A percentile compares a stretch with the other conserved stretches of the same genome.
phyloP scores from a whole-genome alignment of 2,797 vertebrate species.

The Acanthurus leucopareius region DNA sequence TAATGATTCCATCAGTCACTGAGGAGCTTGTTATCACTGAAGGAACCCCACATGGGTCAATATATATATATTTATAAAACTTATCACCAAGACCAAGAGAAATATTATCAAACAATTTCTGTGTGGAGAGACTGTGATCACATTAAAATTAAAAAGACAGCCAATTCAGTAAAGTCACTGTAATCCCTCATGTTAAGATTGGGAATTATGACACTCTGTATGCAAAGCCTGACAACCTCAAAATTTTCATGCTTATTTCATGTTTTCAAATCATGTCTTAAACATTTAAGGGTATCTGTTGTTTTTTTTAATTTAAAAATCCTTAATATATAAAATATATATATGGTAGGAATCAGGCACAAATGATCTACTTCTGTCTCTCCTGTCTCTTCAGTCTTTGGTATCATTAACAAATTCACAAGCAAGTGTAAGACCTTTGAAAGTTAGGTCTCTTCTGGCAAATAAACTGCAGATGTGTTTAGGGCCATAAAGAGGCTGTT shows the following conservation, averaged over 20 bases:
- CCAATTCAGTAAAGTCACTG: background rate
- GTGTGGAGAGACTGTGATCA: background rate
- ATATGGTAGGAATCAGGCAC: no score
- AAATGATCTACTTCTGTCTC: no score
- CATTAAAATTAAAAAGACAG: background rate
- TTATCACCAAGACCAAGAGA: background rate
- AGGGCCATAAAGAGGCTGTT: background rate
- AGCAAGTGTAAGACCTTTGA: background rate
- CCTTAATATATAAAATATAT: background rate
- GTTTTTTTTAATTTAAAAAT: background rate
- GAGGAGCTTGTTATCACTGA: no score
- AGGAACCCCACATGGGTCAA: background rate
- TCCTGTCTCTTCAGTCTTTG: no score
- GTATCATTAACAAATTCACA: background rate
- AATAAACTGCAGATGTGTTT: background rate
- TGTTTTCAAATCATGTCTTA: background rate
- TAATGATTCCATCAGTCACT: no score
- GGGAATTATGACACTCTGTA: background rate
- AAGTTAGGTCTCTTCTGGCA: background rate
- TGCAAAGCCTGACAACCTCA: background rate
- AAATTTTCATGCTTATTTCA: background rate
- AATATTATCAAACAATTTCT: background rate
- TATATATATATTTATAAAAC: background rate
- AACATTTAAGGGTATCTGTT: background rate
- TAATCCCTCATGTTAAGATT: background rate